phyloP scores from a whole-genome alignment of 1,140 invertebrate genomes.

The Vanessa atalanta region DNA sequence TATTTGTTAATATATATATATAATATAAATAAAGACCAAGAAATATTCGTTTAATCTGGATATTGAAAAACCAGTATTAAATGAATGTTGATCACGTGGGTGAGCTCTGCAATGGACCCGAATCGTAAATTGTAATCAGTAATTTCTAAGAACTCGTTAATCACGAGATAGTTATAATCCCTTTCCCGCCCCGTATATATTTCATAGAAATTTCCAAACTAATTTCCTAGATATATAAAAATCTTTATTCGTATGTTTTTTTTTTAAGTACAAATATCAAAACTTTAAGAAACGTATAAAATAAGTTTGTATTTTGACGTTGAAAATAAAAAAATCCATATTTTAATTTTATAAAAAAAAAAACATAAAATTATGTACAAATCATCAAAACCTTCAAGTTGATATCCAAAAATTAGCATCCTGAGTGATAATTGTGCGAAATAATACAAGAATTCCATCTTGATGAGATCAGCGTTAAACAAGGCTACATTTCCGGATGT shows the following conservation, averaged over 20 bases:
- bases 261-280: too few relatives aligned
- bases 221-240: too few relatives aligned
- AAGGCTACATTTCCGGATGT: background rate
- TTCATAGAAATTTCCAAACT: too few relatives aligned
- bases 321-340: background rate
- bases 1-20: too few relatives aligned
- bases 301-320: background rate
- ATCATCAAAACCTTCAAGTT: background rate
- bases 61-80: conserved; percentile 3
- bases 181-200: too few relatives aligned
- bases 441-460: conserved; percentile 3
- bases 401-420: conserved; percentile 1
- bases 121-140: background rate
- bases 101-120: background rate
- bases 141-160: background rate
- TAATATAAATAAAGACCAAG: background rate
- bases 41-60: background rate
- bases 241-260: too few relatives aligned
- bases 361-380: background rate
- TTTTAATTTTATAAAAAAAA: background rate
- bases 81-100: conserved; percentile 14
- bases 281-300: too few relatives aligned
- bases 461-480: background rate
- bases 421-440: background rate
- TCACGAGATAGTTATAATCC: background rate